Percentiles rank a stretch among this genome's conserved stretches.
Conservation (phyloP, 2,113 vertebrate genomes). For the Aegithalos caudatus region DNA sequence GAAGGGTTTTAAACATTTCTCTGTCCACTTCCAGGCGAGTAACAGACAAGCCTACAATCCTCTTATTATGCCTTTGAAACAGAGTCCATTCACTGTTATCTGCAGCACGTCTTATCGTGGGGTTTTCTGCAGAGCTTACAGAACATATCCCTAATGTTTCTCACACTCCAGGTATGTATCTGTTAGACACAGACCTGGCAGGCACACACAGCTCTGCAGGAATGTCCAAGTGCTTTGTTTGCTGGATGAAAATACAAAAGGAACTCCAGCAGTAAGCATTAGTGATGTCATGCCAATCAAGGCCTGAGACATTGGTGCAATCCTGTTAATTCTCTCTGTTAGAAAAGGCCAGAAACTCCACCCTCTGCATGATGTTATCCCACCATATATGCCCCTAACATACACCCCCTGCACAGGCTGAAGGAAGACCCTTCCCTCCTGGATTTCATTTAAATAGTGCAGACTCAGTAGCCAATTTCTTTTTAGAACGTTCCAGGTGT, state of each 20-base stretch:
- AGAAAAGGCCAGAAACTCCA: background rate
- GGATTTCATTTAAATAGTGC: background rate
- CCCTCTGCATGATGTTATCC: background rate
- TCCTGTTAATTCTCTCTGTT: background rate
- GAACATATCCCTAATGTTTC: background rate
- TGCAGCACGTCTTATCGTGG: background rate
- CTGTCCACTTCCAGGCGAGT: conserved; percentile 32
- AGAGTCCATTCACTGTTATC: conserved; percentile 1
- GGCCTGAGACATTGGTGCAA: background rate
- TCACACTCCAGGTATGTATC: background rate
- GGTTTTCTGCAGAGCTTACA: background rate
- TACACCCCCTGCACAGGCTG: background rate
- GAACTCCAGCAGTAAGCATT: background rate
- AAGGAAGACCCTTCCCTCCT: background rate
- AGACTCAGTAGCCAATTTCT: background rate
- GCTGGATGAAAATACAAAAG: background rate
- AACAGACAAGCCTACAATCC: conserved; percentile 23
- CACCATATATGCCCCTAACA: background rate
- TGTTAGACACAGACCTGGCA: background rate
- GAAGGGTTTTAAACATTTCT: conserved; percentile 36
- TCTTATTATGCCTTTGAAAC: background rate
- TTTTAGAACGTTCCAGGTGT: background rate
- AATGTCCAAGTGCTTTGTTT: background rate
- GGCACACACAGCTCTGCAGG: background rate
- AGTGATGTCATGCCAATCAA: background rate